A percentile compares a stretch with the other conserved stretches of the same genome.
These are phyloP conservation scores for Trichonephila inaurata DNA, from an alignment of 1,140 invertebrate genomes.

Conservation along the genomic window DNA sequence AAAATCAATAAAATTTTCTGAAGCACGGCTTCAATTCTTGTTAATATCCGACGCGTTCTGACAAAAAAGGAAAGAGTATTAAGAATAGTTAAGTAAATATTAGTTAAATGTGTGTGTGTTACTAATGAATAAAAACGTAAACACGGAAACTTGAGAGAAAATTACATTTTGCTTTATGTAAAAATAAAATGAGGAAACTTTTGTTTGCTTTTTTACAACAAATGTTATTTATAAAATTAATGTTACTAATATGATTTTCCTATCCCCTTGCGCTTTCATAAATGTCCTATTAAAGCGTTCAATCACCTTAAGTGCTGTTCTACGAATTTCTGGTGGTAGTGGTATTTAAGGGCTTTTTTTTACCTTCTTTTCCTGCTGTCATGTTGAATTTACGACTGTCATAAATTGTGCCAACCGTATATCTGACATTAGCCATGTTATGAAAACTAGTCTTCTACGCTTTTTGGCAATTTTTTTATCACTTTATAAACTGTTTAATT, in stretches of 20 bases:
- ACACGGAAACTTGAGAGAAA: too few relatives aligned
- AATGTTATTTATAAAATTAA: too few relatives aligned
- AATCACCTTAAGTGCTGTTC: neutral
- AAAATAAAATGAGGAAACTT: too few relatives aligned
- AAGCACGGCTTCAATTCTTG: too few relatives aligned
- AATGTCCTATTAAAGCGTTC: neutral
- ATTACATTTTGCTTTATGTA: too few relatives aligned
- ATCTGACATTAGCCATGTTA: neutral
- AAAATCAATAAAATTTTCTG: too few relatives aligned
- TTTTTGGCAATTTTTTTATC: neutral
- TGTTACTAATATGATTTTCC: neutral
- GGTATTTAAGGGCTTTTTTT: constrained; percentile 1
- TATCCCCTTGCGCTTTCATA: neutral
- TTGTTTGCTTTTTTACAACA: too few relatives aligned
- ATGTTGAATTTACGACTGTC: constrained; percentile 15
- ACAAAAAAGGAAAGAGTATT: too few relatives aligned
- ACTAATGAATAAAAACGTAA: too few relatives aligned
- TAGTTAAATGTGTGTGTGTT: too few relatives aligned
- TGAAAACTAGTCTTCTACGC: neutral
- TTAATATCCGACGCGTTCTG: too few relatives aligned
- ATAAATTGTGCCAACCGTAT: neutral
- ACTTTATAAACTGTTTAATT: neutral
- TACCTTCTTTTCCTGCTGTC: neutral
- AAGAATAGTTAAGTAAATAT: too few relatives aligned
- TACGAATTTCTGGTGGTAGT: neutral